Evolutionary conservation across 2,113 vertebrate species (phyloP).

Genomic region (Laticauda laticaudata): DNA sequence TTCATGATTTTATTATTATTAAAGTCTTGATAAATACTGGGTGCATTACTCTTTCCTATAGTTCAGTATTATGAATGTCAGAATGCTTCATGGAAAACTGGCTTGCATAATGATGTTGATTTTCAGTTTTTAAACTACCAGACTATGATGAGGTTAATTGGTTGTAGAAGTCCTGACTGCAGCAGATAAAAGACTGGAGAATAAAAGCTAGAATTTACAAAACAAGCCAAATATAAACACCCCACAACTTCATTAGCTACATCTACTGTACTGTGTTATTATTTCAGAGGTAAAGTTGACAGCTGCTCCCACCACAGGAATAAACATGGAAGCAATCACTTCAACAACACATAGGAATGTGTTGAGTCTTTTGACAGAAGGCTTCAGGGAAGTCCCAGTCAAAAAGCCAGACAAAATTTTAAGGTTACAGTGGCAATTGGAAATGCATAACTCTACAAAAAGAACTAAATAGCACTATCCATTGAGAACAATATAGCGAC

Average conservation of each 20-base stretch:
- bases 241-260: not conserved
- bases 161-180: not conserved
- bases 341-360: not conserved
- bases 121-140: not conserved
- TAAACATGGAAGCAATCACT: not conserved
- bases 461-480: not conserved
- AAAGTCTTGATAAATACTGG: not conserved
- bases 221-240: not conserved
- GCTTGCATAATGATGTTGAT: not conserved
- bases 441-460: not conserved
- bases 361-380: not conserved
- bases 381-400: not conserved
- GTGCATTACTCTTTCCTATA: not conserved
- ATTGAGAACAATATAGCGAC: not conserved
- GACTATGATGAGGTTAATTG: not conserved
- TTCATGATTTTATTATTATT: not conserved
- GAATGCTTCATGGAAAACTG: not conserved
- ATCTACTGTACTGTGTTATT: not conserved
- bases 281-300: not conserved
- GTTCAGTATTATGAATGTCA: not conserved
- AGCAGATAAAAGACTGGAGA: not conserved
- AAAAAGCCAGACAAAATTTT: not conserved
- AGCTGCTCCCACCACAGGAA: not conserved
- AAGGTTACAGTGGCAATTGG: not conserved
- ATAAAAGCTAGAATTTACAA: not conserved